These are phyloP conservation scores for Lynx canadensis DNA, from an alignment of 2,113 vertebrate genomes.

Conservation along the genomic window DNA sequence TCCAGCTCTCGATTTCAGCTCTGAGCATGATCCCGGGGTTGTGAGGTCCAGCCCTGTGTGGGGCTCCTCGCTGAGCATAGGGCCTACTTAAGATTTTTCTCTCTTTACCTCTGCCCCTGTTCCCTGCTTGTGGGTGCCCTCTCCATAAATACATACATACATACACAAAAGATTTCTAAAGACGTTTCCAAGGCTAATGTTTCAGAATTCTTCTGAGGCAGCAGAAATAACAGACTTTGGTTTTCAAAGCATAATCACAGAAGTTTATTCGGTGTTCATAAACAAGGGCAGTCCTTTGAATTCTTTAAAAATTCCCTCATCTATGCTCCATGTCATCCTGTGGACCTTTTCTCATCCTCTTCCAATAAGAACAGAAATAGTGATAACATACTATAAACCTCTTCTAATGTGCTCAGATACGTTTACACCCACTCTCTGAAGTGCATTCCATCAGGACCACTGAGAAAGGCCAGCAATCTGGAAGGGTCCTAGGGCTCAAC, in stretches of 20 bases:
- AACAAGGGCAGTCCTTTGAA: neutral
- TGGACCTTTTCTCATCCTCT: neutral
- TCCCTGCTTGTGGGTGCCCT: too few relatives aligned
- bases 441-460: neutral
- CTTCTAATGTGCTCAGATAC: neutral
- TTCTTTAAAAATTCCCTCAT: neutral
- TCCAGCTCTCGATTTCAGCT: too few relatives aligned
- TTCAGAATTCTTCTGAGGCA: neutral
- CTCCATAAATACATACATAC: too few relatives aligned
- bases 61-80: too few relatives aligned
- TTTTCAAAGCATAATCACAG: neutral
- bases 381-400: neutral
- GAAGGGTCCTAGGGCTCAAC: neutral
- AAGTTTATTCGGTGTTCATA: neutral
- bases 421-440: neutral
- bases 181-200: neutral
- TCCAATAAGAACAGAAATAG: neutral
- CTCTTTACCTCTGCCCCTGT: too few relatives aligned
- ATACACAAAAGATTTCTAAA: neutral
- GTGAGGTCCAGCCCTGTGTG: too few relatives aligned
- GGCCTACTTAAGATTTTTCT: too few relatives aligned
- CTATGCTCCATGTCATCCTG: neutral
- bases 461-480: neutral
- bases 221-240: neutral
- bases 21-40: too few relatives aligned